These are phyloP conservation scores for Tragelaphus eurycerus DNA, from an alignment of 2,797 vertebrate species.

Conservation along the genomic window DNA sequence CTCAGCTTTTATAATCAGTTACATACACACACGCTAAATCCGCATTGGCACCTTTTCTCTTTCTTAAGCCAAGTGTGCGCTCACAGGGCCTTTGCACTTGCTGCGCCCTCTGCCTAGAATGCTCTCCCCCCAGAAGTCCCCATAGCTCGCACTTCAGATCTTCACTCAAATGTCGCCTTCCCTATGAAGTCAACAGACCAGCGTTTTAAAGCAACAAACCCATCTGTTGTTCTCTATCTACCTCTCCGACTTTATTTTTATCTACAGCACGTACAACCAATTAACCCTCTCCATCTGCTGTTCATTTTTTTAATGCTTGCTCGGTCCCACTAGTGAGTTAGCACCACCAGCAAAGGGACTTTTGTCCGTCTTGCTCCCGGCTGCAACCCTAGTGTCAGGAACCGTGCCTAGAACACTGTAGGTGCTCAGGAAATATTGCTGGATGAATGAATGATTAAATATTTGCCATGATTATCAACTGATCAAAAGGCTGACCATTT, in stretches of 20 bases:
- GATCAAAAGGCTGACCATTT: not conserved
- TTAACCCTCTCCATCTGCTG: not conserved
- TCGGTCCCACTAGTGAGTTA: too few relatives aligned
- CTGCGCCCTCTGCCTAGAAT: not conserved
- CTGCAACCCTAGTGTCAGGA: not conserved
- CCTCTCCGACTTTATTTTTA: not conserved
- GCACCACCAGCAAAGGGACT: not conserved
- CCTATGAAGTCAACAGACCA: not conserved
- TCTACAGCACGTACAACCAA: not conserved
- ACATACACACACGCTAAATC: not conserved
- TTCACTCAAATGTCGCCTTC: not conserved
- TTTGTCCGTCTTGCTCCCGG: accelerated
- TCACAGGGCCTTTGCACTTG: not conserved
- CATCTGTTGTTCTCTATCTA: not conserved
- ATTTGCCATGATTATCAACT: not conserved
- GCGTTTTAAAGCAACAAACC: not conserved
- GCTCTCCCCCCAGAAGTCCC: not conserved
- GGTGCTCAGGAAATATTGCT: not conserved
- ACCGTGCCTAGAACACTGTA: accelerated
- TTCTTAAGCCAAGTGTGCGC: not conserved
- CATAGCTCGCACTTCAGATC: not conserved
- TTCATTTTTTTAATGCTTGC: not conserved
- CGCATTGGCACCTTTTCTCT: not conserved
- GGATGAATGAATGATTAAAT: not conserved
- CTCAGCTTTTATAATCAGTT: not conserved